Evolutionary conservation across 2,797 vertebrate genomes (phyloP), one percentile per base, ranked within the genome.

Genomic region (Chrosomus eos): DNA sequence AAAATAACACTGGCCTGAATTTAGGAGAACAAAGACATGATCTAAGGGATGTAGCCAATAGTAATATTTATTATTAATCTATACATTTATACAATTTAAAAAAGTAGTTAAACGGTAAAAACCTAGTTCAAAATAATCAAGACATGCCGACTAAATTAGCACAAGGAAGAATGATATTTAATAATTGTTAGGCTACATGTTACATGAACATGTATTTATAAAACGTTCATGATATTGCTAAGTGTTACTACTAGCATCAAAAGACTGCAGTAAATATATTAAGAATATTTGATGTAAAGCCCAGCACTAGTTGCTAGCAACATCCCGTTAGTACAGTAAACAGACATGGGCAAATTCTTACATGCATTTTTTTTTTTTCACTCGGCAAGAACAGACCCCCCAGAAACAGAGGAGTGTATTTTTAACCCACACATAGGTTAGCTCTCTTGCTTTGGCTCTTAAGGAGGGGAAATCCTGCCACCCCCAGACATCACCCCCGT

Each of bases 391-490:
- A 66, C 78, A 78, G 68, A 76, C 55, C 64, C 60, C 88, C 89
- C 88, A 83, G 76, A 92, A 93, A 93, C 90, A 92, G 88, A 89
- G 83, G 4, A 23, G 26, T n/a, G 83, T 92, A 90, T 93, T 93
- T 90, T 70, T 81, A 90, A 89, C 28, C 62, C n/a, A 53, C 68
- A 67, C 66, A 60, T 83, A 76, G 89, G 87, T 89, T 83, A 80
- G 81, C 70, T 64, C 76, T 83, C 80, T 85, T 87, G 84, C 89
- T 91, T 90, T 74, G 80, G 88, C 89, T 91, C 21, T 82, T 73
- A 73, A 82, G 79, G 71, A 88, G 89, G 85, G 94, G 94, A 94
- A 90, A 94, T 94, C 94, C 94, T 93, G 92, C 31, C 87, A 68
- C 1, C 85, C 81, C 85, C 88, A 86, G 77, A 88, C 86, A 89